These are phyloP conservation scores for Pollenia amentaria DNA, from an alignment of 2,888 invertebrate species.

Conservation along the genomic window DNA sequence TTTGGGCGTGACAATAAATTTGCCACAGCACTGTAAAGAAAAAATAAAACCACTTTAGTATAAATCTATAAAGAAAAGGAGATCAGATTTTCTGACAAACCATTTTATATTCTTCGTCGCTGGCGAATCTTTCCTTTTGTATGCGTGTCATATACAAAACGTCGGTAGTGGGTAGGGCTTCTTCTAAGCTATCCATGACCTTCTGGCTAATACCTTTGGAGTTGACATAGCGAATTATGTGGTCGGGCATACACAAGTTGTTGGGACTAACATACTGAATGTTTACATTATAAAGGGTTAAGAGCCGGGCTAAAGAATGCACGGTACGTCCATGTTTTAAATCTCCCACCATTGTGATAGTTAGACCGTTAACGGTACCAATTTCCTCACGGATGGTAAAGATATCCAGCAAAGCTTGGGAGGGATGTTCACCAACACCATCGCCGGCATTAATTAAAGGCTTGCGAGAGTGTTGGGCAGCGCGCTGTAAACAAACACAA, in stretches of 20 bases:
- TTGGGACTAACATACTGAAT: constrained; percentile 96
- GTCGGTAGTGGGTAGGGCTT: constrained; percentile 96
- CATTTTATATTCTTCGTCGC: constrained; percentile 93
- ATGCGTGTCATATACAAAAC: constrained; percentile 99
- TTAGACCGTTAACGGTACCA: constrained; percentile 98
- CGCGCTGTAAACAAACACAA: constrained; percentile 86
- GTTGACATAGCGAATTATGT: constrained; percentile 91
- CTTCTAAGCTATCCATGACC: constrained; percentile 89
- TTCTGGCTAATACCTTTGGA: constrained; percentile 91
- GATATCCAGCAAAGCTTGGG: constrained; percentile 98
- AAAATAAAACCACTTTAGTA: constrained; percentile 57
- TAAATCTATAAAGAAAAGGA: neutral
- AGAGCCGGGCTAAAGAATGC: constrained; percentile 96
- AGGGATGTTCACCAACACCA: constrained; percentile 98
- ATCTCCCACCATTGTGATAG: constrained; percentile 99
- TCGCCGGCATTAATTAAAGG: constrained; percentile 99
- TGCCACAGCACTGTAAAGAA: constrained; percentile 90
- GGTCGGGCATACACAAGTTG: constrained; percentile 95
- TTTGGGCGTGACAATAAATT: constrained; percentile 96
- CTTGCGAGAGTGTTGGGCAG: constrained; percentile 92
- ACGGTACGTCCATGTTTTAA: constrained; percentile 99
- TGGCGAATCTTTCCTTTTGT: constrained; percentile 95
- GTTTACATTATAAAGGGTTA: constrained; percentile 97
- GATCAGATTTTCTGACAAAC: constrained; percentile 84
- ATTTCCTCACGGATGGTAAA: constrained; percentile 99